Percentiles rank a stretch among this genome's conserved stretches.
Evolutionary conservation across 2,797 vertebrate genomes (phyloP).

Genomic region (Cossypha caffra): DNA sequence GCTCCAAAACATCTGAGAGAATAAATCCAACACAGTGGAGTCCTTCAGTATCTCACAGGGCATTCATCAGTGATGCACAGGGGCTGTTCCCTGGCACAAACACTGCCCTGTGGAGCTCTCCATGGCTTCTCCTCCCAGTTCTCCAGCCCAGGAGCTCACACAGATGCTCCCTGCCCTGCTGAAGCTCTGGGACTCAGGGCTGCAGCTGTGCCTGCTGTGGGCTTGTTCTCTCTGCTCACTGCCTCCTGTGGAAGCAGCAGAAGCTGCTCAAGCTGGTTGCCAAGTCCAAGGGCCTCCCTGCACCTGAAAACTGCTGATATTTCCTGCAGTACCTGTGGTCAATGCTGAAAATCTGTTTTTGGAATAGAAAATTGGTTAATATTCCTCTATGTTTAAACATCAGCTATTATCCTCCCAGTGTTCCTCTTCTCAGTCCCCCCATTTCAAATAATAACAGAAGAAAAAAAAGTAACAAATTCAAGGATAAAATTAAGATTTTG

Average conservation of each 20-base stretch:
- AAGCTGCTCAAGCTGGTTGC: background rate
- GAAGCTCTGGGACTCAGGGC: background rate
- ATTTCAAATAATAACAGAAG: background rate
- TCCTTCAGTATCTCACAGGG: background rate
- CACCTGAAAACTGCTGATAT: background rate
- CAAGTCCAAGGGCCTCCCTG: background rate
- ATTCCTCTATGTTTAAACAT: background rate
- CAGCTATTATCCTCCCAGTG: background rate
- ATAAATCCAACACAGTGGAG: background rate
- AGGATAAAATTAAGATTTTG: background rate
- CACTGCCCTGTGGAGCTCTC: background rate
- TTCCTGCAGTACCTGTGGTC: background rate
- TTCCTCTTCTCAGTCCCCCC: background rate
- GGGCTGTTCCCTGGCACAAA: background rate
- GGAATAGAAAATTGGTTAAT: background rate
- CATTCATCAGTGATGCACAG: background rate
- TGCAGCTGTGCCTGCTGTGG: background rate
- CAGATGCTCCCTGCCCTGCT: fast-evolving
- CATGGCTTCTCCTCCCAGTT: background rate
- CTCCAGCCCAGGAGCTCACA: background rate
- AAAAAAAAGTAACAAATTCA: background rate
- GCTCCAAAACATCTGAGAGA: background rate
- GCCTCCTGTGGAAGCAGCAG: background rate
- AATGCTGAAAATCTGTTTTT: background rate
- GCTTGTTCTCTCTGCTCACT: background rate